Base-by-base conservation (phyloP, 2,888 invertebrate genomes). In the Tridacna gigas region DNA sequence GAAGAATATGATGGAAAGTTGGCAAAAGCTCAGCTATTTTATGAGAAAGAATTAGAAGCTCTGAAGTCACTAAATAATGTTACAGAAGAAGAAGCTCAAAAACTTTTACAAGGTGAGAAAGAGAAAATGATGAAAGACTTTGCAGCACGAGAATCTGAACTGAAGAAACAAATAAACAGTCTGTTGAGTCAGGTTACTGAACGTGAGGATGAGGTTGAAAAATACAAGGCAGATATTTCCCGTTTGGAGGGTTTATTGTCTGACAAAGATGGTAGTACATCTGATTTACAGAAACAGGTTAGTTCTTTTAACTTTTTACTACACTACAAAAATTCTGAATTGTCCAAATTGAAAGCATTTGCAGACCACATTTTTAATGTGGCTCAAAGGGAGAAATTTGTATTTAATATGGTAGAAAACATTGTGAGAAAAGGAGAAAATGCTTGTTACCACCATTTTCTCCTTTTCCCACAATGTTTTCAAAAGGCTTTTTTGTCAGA, bases 1-100 rank as follows among this genome's bases (percentile, higher is more conserved):
- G 93, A 93, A 65, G 94, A 95, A 47, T 93, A 91, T 90, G 93
- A 93, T 74, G 86, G 82, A 25, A 95, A 94, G 83, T 86, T 94
- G 18, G 88, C 86, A 45, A 93, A 94, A 90, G 93, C 94, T 37
- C 91, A 93, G 82, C 90, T 93, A 25, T 94, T 94, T 80, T 94
- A 93, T 89, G 93, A 94, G 87, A 93, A 94, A 74, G 94, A 95
- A 83, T 86, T 95, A 18, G 92, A 93, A 75, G 93, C 91, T 13
- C 82, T 93, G 37, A 90, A 83, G 78, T 83, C 91, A 65, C 86
- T 88, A 22, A 91, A 92, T 63, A 90, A 86, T 78, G 56, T 90
- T 4, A 87, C 88, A 47, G 78, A 89, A 45, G 91, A 92, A 37
- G 91, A 90, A 28, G 90, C 92, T 18, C 74, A 91, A 22, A 80